Base-by-base conservation (phyloP, 2,113 vertebrate species). In the Anseranas semipalmata region DNA sequence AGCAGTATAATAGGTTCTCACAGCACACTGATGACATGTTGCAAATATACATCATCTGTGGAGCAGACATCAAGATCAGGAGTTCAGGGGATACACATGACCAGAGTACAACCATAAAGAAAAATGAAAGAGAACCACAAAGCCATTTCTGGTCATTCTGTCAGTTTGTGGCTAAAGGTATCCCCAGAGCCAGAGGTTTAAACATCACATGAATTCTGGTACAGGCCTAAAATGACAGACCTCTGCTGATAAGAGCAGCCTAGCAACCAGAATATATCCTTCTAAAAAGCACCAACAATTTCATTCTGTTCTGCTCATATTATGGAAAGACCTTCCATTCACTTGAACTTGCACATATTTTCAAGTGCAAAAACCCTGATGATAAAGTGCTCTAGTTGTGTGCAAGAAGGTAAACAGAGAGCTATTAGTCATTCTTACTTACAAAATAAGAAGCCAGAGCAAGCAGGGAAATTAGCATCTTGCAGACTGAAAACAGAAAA, bases 21-120 rank as follows among this genome's bases (percentile, higher is more conserved):
- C 46, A 92, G 95, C 65, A 91, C 86, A 73, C 46, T 24, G 62
- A 67, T 89, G 92, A 63, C 71, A 96, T 79, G 60, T 75, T 85
- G 88, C 87, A 92, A 8, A 84, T 30, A 83, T 95, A 92, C 52
- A 97, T 95, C 96, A 97, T 11, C 79, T 83, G 48, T 79, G 55
- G 37, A 96, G 79, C 87, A 91, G 95, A 56, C 76, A 89, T 85
- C 85, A 86, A 56, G 82, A 90, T 24, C 93, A 92, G 85, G 86
- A 92, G 82, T 89, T 85, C 19, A 33, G 92, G 68, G 90, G 92
- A 97, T 80, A 67, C 85, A 68, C 63, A 59, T 2, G 75, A 90
- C 53, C 92, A 85, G 28, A 88, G 75, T 15, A 78, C 48, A 78
- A 7, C 37, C 46, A 37, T 82, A 90, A 96, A 75, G 81, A 67